Base-by-base conservation (phyloP, 2,888 invertebrate species). In the Aelia acuminata region DNA sequence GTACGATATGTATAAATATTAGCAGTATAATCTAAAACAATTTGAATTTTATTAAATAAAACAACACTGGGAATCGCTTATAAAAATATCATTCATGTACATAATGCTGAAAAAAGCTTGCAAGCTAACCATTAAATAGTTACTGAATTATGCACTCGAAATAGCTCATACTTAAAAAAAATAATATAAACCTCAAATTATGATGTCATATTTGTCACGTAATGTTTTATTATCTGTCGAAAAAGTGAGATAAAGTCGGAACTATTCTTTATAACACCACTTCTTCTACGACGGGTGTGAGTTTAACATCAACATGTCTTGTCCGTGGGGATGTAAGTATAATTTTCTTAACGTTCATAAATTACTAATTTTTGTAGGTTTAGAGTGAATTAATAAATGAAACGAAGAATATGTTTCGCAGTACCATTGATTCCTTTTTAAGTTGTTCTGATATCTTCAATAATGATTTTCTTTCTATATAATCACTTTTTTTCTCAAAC, bases 181-280 rank as follows among this genome's bases (percentile, higher is more conserved):
- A 35, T 20, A 35, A 70, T 18, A 70, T 35, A 70, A 26, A 20
- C 63, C 31, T 35, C 7, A 43, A 20, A 10, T 80, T 80, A 47
- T 80, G 43, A 10, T 80, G 43, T 80, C 11, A 80, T 47, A 80
- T 80, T 47, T 35, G 43, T 43, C 43, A 47, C 80, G 80, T 80
- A 80, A 47, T 80, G 80, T 47, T 80, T 80, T n/a, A 13, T 47
- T 47, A 80, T 80, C 39, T 47, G 80, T 43, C 43, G 35, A 70
- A 31, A 43, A 11, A 10, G 22, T 5, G 80, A 43, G 31, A 80
- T 80, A 47, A n/a, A n/a, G 80, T 2, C 22, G 13, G 39, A 43
- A 7, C 43, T 39, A 43, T 18, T 75, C 75, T 80, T 43, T 80
- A 80, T 43, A 80, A 80, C 80, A n/a, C n/a, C 43, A 47, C 11